Conservation (phyloP, 2,113 vertebrate species). For the Hymenochirus boettgeri region DNA sequence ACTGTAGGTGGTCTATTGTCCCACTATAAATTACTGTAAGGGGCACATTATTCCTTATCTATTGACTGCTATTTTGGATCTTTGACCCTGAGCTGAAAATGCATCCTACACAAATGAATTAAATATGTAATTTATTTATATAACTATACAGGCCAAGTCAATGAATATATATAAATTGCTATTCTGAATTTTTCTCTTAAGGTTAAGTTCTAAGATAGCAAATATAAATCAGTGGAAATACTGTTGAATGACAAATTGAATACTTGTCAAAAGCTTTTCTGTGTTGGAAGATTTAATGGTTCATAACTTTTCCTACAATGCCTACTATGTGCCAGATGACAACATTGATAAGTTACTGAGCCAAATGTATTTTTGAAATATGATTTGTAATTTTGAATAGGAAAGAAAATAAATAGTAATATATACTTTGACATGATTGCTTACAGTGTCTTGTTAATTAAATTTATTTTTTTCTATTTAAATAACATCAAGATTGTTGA, state of each 20-base stretch:
- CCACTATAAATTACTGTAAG: too few relatives aligned
- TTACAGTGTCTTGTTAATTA: conserved; percentile 41
- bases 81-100: too few relatives aligned
- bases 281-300: conserved; percentile 53
- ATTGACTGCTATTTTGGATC: too few relatives aligned
- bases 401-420: conserved; percentile 40
- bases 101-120: too few relatives aligned
- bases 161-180: too few relatives aligned
- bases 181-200: conserved; percentile 45
- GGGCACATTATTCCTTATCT: too few relatives aligned
- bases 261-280: conserved; percentile 57
- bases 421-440: conserved; percentile 44
- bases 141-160: too few relatives aligned
- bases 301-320: conserved; percentile 56
- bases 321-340: conserved; percentile 53
- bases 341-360: conserved; percentile 57
- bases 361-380: conserved; percentile 46
- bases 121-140: too few relatives aligned
- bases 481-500: conserved; percentile 1
- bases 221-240: conserved; percentile 54
- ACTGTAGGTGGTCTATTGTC: too few relatives aligned
- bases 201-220: conserved; percentile 52
- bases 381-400: conserved; percentile 52
- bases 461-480: conserved; percentile 31
- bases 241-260: conserved; percentile 57